phyloP scores from a whole-genome alignment of 2,797 vertebrate genomes.

The Buceros bicornis region DNA sequence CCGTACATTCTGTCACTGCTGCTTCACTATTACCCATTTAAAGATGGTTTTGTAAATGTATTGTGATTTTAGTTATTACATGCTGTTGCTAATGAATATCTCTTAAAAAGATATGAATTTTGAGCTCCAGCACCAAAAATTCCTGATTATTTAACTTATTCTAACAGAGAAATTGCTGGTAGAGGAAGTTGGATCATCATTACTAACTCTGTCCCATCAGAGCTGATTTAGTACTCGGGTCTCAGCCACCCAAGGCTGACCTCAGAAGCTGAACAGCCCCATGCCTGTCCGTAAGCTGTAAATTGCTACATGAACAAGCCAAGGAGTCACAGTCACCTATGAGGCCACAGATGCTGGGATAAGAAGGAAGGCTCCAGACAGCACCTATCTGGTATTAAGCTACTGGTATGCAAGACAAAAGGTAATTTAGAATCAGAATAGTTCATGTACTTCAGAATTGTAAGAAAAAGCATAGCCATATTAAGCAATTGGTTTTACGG shows the following conservation, averaged over 20 bases:
- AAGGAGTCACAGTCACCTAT: accelerated
- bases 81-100: not conserved
- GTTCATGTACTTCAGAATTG: not conserved
- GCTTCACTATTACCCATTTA: accelerated
- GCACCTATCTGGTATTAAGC: not conserved
- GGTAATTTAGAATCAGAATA: not conserved
- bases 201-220: not conserved
- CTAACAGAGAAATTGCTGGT: not conserved
- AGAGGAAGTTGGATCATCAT: not conserved
- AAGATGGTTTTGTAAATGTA: not conserved
- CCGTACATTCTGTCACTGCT: accelerated
- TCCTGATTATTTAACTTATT: not conserved
- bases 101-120: not conserved
- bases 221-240: too few species aligned
- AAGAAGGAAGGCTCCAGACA: not conserved
- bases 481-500: not conserved
- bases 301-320: not conserved
- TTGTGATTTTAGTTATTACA: not conserved
- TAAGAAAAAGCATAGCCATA: not conserved
- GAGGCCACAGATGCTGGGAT: not conserved
- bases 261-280: not conserved
- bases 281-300: accelerated
- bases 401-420: not conserved
- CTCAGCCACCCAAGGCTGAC: not conserved
- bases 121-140: not conserved